Evolutionary conservation across 1,140 invertebrate genomes (phyloP).

Genomic region (Trachymyrmex cornetzi): DNA sequence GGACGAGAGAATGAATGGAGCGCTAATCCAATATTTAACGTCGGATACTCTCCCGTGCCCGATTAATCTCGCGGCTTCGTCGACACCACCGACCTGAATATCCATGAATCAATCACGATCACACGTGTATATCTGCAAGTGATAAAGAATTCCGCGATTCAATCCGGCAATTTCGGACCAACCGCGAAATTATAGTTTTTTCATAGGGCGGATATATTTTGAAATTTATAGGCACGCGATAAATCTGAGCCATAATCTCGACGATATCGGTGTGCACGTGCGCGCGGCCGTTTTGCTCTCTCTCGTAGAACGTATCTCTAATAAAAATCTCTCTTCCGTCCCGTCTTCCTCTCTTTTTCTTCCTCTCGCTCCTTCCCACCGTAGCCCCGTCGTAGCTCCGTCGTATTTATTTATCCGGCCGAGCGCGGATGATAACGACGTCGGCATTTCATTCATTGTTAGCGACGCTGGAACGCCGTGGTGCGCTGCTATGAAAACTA

Average conservation of each 20-base stretch:
- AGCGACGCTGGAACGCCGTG: slow-evolving; percentile 34
- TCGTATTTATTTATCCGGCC: slow-evolving; percentile 72
- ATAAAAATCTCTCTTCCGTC: slow-evolving; percentile 37
- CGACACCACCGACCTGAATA: slow-evolving; percentile 15
- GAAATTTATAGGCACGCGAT: slow-evolving; percentile 50
- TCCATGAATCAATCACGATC: slow-evolving; percentile 55
- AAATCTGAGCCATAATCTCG: slow-evolving; percentile 53
- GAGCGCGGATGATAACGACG: slow-evolving; percentile 51
- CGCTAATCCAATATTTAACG: slow-evolving; percentile 56
- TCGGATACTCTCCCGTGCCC: slow-evolving; percentile 40
- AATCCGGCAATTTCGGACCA: slow-evolving; percentile 19
- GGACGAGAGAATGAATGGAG: slow-evolving; percentile 29
- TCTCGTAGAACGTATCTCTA: slow-evolving; percentile 43
- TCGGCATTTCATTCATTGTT: slow-evolving; percentile 56
- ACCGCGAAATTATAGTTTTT: slow-evolving; percentile 47
- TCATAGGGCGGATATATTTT: slow-evolving; percentile 37
- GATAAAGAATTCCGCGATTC: slow-evolving; percentile 43
- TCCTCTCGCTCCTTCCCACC: background rate
- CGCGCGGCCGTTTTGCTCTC: slow-evolving; percentile 16
- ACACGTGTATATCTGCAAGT: slow-evolving; percentile 3
- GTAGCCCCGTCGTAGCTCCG: slow-evolving; percentile 1
- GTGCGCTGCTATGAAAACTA: slow-evolving; percentile 51
- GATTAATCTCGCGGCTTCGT: slow-evolving; percentile 46
- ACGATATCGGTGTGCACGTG: slow-evolving; percentile 53
- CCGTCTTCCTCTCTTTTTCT: background rate